Evolutionary conservation across 2,888 invertebrate species (phyloP).

Genomic region (Lacanobia wlatinum): DNA sequence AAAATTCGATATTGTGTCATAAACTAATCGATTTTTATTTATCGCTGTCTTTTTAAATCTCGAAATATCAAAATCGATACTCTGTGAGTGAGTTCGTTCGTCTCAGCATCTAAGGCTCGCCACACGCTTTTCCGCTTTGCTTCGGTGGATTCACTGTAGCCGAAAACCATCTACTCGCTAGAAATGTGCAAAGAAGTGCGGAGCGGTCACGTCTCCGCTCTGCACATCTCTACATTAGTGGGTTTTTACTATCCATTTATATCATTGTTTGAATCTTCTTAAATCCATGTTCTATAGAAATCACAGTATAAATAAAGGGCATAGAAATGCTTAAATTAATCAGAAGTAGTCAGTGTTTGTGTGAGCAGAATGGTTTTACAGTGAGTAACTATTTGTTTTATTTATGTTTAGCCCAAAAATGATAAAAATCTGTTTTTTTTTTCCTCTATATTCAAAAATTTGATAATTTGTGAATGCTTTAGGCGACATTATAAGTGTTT

Average conservation of each 20-base stretch:
- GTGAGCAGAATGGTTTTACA: slow-evolving; percentile 25
- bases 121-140: background rate
- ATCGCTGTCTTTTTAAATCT: no score
- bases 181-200: no score
- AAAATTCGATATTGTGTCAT: no score
- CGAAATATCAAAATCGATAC: background rate
- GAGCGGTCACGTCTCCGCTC: no score
- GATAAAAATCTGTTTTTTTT: no score
- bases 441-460: no score
- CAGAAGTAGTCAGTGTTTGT: slow-evolving; percentile 26
- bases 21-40: no score
- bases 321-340: slow-evolving; percentile 8
- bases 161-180: no score
- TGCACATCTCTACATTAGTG: background rate
- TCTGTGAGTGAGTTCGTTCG: background rate
- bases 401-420: background rate
- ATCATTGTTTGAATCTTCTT: slow-evolving; percentile 16
- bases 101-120: background rate
- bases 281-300: slow-evolving; percentile 26
- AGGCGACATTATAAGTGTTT: no score
- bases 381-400: slow-evolving; percentile 27
- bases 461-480: no score
- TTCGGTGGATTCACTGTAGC: no score
- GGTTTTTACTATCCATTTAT: background rate
- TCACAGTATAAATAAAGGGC: slow-evolving; percentile 29